phyloP scores from a whole-genome alignment of 2,797 vertebrate genomes.

The Lepus townsendii region DNA sequence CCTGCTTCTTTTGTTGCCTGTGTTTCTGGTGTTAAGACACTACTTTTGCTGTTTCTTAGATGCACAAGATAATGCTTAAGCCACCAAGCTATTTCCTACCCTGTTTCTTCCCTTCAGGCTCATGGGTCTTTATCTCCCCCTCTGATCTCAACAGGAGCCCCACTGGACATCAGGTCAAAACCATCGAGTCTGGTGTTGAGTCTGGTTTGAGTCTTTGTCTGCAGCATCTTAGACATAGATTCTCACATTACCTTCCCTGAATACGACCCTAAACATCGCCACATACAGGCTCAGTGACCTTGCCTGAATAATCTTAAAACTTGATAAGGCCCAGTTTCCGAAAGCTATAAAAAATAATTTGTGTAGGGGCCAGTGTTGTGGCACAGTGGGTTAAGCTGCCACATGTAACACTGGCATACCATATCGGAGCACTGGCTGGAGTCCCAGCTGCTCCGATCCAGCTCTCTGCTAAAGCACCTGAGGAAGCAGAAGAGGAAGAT shows the following conservation, averaged over 20 bases:
- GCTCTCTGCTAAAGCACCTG: too few relatives aligned
- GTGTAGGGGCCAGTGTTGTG: neutral
- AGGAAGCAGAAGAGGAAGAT: too few relatives aligned
- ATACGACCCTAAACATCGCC: too few relatives aligned
- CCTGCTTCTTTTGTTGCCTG: neutral
- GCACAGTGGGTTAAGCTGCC: too few relatives aligned
- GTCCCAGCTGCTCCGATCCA: too few relatives aligned
- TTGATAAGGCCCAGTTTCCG: neutral
- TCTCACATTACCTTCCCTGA: neutral
- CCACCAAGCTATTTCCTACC: neutral
- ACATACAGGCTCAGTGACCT: neutral
- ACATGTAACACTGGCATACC: too few relatives aligned
- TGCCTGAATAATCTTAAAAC: neutral
- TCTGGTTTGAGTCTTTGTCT: neutral
- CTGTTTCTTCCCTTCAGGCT: neutral
- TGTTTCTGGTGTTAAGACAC: neutral
- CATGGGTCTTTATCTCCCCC: neutral
- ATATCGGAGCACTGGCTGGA: too few relatives aligned
- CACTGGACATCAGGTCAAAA: too few relatives aligned
- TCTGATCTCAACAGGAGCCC: neutral
- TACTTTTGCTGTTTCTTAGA: too few relatives aligned
- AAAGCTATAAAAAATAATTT: neutral
- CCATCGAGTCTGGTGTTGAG: neutral
- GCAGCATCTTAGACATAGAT: neutral
- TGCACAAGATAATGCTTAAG: too few relatives aligned